Evolutionary conservation across 2,113 vertebrate genomes (phyloP).

Genomic region (Barnardius zonarius): DNA sequence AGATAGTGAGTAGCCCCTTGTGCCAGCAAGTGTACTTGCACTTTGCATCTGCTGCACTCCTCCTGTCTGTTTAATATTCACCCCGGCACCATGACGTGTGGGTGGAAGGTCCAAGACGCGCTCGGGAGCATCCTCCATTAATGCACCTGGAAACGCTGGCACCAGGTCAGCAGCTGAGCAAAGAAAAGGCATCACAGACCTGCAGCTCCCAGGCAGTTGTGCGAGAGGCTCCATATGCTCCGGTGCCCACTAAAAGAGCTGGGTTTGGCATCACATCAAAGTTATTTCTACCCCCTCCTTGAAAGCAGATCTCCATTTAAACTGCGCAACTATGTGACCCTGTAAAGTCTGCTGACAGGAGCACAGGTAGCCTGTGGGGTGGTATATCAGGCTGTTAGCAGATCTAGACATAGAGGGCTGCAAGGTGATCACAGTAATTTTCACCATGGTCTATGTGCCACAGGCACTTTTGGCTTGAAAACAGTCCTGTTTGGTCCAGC

Average conservation of each 20-base stretch:
- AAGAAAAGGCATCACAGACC: not conserved
- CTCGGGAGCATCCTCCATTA: not conserved
- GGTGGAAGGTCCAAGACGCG: not conserved
- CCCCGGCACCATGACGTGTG: fast-evolving
- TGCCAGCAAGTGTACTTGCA: not conserved
- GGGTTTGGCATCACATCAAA: not conserved
- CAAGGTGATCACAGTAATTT: not conserved
- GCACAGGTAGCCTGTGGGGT: not conserved
- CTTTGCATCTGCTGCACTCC: not conserved
- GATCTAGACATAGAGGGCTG: not conserved
- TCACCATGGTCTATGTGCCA: not conserved
- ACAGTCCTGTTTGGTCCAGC: not conserved
- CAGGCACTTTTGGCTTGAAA: not conserved
- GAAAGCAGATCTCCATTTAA: not conserved
- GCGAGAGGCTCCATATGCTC: conserved; percentile 41
- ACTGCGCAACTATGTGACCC: not conserved
- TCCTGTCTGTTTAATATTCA: conserved; percentile 47
- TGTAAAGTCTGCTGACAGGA: not conserved
- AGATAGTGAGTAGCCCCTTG: not conserved
- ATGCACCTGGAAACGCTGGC: conserved; percentile 39
- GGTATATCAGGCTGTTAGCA: not conserved
- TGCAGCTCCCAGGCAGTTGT: not conserved
- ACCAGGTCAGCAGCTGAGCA: conserved; percentile 1
- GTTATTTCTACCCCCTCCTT: not conserved
- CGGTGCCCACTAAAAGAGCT: fast-evolving